These are phyloP conservation scores for Eupeodes latifasciatus DNA, from an alignment of 2,888 invertebrate species.

Conservation along the genomic window DNA sequence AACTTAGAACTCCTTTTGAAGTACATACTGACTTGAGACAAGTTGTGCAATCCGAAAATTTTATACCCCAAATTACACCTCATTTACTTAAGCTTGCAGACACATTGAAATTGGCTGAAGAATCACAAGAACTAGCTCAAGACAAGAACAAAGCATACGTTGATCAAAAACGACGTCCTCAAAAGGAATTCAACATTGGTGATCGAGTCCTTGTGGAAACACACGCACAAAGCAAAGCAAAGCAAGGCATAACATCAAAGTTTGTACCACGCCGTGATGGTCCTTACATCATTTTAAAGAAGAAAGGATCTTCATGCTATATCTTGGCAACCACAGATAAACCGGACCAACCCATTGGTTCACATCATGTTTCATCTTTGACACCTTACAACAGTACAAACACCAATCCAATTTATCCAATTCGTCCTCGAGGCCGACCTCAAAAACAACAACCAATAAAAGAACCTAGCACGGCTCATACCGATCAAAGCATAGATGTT, in stretches of 20 bases:
- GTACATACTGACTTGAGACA: not conserved
- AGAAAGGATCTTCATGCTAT: too few species aligned
- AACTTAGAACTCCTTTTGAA: constrained; percentile 1
- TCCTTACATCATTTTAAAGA: too few species aligned
- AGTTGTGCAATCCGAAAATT: constrained; percentile 26
- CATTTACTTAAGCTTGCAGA: constrained; percentile 44
- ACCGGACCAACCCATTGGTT: too few species aligned
- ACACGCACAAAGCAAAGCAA: too few species aligned
- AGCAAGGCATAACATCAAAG: too few species aligned
- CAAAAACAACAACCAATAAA: not conserved
- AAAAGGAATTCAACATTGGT: constrained; percentile 6
- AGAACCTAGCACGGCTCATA: not conserved
- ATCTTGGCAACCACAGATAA: too few species aligned
- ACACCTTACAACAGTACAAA: too few species aligned
- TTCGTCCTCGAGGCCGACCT: constrained; percentile 24
- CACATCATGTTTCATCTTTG: too few species aligned
- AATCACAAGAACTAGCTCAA: constrained; percentile 41
- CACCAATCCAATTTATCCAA: constrained; percentile 21
- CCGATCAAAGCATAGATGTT: not conserved
- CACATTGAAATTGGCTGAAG: constrained; percentile 42
- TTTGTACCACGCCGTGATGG: too few species aligned
- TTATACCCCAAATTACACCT: constrained; percentile 23
- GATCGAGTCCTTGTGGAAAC: not conserved
- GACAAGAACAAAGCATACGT: constrained; percentile 45
- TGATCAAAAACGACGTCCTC: constrained; percentile 29